Evolutionary conservation across 2,888 invertebrate species (phyloP).

Genomic region (Limnephilus auricula): DNA sequence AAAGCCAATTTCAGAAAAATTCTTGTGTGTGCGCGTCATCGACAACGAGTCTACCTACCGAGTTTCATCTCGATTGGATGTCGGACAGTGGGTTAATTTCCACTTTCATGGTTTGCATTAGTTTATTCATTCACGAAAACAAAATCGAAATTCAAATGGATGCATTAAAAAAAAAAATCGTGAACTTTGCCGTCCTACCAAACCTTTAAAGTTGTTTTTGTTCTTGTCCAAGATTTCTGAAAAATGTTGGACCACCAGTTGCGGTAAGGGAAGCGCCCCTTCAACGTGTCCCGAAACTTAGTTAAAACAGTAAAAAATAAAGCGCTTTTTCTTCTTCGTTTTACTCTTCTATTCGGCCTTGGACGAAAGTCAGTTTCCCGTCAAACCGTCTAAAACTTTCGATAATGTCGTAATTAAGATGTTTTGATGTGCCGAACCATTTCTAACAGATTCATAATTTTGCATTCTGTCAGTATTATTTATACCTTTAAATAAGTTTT

Average conservation of each 20-base stretch:
- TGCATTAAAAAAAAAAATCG: too few species aligned
- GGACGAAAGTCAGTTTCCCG: neutral
- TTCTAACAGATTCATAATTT: neutral
- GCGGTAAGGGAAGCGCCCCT: neutral
- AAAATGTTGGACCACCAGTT: neutral
- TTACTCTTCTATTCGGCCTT: neutral
- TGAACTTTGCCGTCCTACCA: too few species aligned
- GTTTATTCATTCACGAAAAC: too few species aligned
- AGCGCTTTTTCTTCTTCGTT: neutral
- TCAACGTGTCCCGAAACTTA: neutral
- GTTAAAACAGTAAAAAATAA: neutral
- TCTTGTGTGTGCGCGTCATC: too few species aligned
- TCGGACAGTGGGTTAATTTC: too few species aligned
- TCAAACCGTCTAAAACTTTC: neutral
- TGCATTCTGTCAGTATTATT: neutral
- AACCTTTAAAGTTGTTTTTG: neutral
- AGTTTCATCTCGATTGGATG: too few species aligned
- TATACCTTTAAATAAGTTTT: too few species aligned
- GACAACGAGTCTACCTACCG: too few species aligned
- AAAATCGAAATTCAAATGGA: too few species aligned
- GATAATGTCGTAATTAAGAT: neutral
- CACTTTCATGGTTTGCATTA: too few species aligned
- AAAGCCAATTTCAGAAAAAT: too few species aligned
- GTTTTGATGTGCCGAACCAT: neutral
- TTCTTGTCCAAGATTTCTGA: neutral